phyloP scores from a whole-genome alignment of 2,888 invertebrate genomes.

The Griposia aprilina region DNA sequence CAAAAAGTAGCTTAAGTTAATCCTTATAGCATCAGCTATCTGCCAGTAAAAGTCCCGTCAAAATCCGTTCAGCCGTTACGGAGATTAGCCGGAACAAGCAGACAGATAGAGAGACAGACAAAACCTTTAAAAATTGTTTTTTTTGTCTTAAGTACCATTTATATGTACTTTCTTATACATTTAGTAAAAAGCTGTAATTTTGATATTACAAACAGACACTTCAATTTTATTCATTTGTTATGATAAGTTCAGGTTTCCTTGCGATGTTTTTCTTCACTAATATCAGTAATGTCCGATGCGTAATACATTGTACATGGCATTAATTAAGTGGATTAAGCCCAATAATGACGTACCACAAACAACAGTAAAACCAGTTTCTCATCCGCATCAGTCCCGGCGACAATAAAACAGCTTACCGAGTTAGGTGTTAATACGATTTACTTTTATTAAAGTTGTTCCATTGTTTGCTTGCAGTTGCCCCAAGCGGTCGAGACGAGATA shows the following conservation, averaged over 20 bases:
- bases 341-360: slow-evolving; percentile 21
- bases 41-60: too few relatives aligned
- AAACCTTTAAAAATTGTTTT: too few relatives aligned
- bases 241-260: neutral
- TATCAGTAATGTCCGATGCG: neutral
- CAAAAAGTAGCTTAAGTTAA: too few relatives aligned
- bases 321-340: neutral
- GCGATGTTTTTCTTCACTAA: neutral
- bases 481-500: slow-evolving; percentile 73
- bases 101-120: too few relatives aligned
- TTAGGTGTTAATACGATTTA: slow-evolving; percentile 83
- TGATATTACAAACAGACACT: too few relatives aligned
- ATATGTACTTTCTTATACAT: too few relatives aligned
- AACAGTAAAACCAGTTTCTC: slow-evolving; percentile 33
- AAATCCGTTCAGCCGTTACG: too few relatives aligned
- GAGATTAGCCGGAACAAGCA: too few relatives aligned
- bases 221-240: too few relatives aligned
- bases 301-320: neutral
- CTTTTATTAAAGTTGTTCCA: slow-evolving; percentile 83
- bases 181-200: too few relatives aligned
- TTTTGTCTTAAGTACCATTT: too few relatives aligned
- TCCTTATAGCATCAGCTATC: too few relatives aligned
- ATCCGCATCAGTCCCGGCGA: slow-evolving; percentile 62
- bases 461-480: slow-evolving; percentile 74
- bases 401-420: slow-evolving; percentile 80